Percentiles rank a stretch among this genome's conserved stretches.
Conservation (phyloP, 2,888 invertebrate genomes). For the Autographa pulchrina region DNA sequence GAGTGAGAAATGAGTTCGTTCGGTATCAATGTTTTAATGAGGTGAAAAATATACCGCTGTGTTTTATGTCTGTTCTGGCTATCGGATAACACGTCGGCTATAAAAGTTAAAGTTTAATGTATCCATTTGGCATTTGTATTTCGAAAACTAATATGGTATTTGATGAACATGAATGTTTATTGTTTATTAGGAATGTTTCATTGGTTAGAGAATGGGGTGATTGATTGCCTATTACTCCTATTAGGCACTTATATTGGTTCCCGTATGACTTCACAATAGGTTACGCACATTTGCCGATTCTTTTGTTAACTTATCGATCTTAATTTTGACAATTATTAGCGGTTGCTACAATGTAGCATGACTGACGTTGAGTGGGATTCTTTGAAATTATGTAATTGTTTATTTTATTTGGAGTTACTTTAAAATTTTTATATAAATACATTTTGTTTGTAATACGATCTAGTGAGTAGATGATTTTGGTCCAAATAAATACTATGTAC, state of each 20-base stretch:
- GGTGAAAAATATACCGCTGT: conserved; percentile 46
- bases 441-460: neutral
- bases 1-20: conserved; percentile 63
- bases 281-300: conserved; percentile 35
- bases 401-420: neutral
- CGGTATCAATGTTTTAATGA: conserved; percentile 56
- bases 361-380: conserved; percentile 9
- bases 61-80: conserved; percentile 43
- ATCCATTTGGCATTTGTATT: conserved; percentile 24
- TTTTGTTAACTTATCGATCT: conserved; percentile 44
- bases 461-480: neutral
- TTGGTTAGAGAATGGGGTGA: conserved; percentile 40
- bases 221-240: conserved; percentile 38
- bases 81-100: conserved; percentile 37
- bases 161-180: conserved; percentile 26
- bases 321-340: conserved; percentile 44
- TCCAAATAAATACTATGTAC: neutral
- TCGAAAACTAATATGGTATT: conserved; percentile 28
- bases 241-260: conserved; percentile 21
- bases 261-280: conserved; percentile 47
- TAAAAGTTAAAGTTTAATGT: conserved; percentile 40
- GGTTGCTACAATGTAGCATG: conserved; percentile 12
- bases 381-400: conserved; percentile 4
- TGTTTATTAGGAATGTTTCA: conserved; percentile 22
- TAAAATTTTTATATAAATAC: neutral